Conservation (phyloP, 2,888 invertebrate species). For the Siphlonurus alternatus region DNA sequence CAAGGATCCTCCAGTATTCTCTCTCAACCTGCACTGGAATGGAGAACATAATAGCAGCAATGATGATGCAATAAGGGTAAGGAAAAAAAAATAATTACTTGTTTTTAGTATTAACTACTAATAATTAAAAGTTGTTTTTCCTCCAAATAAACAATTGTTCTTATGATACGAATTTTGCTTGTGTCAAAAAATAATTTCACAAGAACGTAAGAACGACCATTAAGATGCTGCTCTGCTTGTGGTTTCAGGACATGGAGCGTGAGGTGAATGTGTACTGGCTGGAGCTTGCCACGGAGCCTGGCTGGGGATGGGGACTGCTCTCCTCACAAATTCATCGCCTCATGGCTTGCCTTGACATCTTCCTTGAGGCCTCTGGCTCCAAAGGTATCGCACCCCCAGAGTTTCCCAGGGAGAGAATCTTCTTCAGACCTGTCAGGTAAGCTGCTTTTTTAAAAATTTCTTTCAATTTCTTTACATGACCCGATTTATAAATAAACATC, state of each 20-base stretch:
- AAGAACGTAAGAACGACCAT: no score
- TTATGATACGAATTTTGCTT: no score
- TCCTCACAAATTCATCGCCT: conserved; percentile 68
- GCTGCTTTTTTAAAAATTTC: conserved; percentile 11
- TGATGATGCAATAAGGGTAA: conserved; percentile 51
- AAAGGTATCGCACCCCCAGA: conserved; percentile 32
- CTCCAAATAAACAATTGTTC: no score
- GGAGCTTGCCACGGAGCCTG: conserved; percentile 20
- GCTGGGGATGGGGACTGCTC: conserved; percentile 35
- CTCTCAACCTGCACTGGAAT: conserved; percentile 55
- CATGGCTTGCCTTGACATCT: conserved; percentile 69
- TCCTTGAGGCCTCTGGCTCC: conserved; percentile 58
- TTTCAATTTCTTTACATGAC: conserved; percentile 5
- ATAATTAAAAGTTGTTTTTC: no score
- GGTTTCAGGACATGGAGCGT: conserved; percentile 50
- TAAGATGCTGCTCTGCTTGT: no score
- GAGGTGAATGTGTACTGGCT: conserved; percentile 48
- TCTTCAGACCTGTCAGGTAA: conserved; percentile 46
- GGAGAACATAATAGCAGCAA: conserved; percentile 44
- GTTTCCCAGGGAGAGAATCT: conserved; percentile 68
- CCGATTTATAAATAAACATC: conserved; percentile 1
- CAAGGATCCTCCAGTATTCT: conserved; percentile 55
- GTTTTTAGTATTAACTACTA: no score
- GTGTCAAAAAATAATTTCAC: no score
- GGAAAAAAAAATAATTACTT: conserved; percentile 12